phyloP scores from a whole-genome alignment of 2,888 invertebrate genomes.

The Cantharis lateralis region DNA sequence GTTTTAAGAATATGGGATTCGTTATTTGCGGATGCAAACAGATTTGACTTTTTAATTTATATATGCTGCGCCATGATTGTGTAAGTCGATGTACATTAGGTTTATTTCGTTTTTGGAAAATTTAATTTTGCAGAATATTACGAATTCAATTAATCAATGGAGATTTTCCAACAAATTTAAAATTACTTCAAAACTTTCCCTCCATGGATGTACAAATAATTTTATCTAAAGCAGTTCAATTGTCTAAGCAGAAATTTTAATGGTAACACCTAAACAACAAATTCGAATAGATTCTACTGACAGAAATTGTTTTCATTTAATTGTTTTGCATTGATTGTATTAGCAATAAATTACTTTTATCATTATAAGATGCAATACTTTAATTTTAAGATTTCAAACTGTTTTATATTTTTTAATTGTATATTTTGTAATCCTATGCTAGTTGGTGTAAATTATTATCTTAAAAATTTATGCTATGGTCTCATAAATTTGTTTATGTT shows the following conservation, averaged over 20 bases:
- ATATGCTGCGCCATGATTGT: conserved; percentile 98
- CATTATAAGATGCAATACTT: neutral
- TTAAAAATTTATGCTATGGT: neutral
- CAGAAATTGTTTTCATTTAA: neutral
- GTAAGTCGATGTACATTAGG: conserved; percentile 65
- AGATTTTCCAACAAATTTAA: conserved; percentile 94
- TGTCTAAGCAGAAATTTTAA: conserved; percentile 53
- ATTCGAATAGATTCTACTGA: neutral
- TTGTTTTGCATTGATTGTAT: neutral
- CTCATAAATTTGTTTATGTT: neutral
- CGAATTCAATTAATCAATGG: conserved; percentile 80
- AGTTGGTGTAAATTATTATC: neutral
- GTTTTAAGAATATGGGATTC: conserved; percentile 98
- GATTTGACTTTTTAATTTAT: conserved; percentile 90
- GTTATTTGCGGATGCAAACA: conserved; percentile 84
- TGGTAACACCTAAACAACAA: neutral
- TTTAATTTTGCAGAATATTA: conserved; percentile 66
- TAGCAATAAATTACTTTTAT: neutral
- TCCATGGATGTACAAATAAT: conserved; percentile 86
- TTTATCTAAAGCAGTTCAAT: conserved; percentile 75
- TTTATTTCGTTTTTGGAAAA: neutral
- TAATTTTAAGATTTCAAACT: neutral
- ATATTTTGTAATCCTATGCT: neutral
- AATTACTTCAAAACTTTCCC: conserved; percentile 91
- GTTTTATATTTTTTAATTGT: neutral